Conservation (phyloP, 2,113 vertebrate species). For the Coptodon bakossiorum region DNA sequence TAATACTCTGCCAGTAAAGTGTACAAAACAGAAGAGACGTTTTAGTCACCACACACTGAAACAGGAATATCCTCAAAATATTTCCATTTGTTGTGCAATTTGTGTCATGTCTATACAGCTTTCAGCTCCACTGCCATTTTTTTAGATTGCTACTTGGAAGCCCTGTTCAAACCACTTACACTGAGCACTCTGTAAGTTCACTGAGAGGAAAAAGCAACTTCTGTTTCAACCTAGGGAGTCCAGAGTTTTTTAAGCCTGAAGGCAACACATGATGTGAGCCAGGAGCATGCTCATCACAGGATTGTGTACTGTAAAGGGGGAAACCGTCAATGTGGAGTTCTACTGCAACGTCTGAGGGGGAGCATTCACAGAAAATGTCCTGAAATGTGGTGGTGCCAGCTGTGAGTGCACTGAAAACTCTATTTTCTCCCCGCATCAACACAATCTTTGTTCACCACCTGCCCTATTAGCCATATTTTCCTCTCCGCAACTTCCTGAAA, state of each 20-base stretch:
- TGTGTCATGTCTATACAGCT: neutral
- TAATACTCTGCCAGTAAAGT: neutral
- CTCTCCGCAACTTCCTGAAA: neutral
- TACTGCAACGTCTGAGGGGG: neutral
- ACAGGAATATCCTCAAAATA: neutral
- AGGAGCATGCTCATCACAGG: neutral
- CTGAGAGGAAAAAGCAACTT: neutral
- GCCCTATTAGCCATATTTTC: neutral
- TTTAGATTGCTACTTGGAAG: neutral
- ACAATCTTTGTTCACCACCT: neutral
- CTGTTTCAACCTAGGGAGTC: neutral
- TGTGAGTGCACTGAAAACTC: neutral
- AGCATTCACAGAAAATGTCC: neutral
- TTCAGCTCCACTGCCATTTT: neutral
- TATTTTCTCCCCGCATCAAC: neutral
- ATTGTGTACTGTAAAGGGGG: neutral
- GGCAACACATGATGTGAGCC: neutral
- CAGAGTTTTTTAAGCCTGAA: neutral
- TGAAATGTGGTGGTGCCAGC: neutral
- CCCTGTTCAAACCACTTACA: neutral
- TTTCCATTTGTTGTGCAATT: neutral
- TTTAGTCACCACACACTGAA: neutral
- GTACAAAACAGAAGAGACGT: neutral
- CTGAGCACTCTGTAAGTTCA: neutral
- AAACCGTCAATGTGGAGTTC: fast-evolving